A percentile compares a stretch with the other conserved stretches of the same genome.
Conservation (phyloP, 2,113 vertebrate species). For the Lophura nycthemera region DNA sequence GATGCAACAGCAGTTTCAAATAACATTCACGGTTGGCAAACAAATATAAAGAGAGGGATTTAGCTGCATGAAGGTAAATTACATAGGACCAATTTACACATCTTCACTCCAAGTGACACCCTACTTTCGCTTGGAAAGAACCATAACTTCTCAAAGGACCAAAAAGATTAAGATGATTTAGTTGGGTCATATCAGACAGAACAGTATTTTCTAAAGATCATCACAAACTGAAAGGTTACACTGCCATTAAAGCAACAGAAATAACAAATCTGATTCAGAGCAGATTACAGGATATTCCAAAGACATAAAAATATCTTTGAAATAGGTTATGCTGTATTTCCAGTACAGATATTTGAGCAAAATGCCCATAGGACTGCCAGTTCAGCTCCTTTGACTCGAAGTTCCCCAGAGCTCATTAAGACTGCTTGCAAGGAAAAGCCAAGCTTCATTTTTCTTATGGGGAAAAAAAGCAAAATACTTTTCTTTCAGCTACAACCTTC, state of each 20-base stretch:
- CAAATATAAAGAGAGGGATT: neutral
- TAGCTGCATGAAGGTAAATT: neutral
- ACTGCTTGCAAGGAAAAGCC: neutral
- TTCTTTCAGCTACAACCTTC: neutral
- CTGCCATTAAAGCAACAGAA: neutral
- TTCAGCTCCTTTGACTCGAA: neutral
- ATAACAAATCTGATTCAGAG: neutral
- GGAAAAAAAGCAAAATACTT: neutral
- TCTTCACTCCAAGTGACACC: neutral
- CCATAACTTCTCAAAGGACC: neutral
- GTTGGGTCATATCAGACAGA: neutral
- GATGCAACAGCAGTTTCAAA: neutral
- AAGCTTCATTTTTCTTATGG: neutral
- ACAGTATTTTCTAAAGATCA: neutral
- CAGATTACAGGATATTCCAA: neutral
- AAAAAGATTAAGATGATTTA: neutral
- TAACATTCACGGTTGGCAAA: neutral
- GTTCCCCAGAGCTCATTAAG: neutral
- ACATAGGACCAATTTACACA: neutral
- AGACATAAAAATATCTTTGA: neutral
- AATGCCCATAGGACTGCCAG: neutral
- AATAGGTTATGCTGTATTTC: neutral
- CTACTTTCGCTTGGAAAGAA: neutral
- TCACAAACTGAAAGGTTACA: neutral
- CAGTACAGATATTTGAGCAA: neutral